Percentiles rank a stretch among this genome's conserved stretches.
These are phyloP conservation scores for Ceramica pisi DNA, from an alignment of 2,888 invertebrate species.

Conservation along the genomic window DNA sequence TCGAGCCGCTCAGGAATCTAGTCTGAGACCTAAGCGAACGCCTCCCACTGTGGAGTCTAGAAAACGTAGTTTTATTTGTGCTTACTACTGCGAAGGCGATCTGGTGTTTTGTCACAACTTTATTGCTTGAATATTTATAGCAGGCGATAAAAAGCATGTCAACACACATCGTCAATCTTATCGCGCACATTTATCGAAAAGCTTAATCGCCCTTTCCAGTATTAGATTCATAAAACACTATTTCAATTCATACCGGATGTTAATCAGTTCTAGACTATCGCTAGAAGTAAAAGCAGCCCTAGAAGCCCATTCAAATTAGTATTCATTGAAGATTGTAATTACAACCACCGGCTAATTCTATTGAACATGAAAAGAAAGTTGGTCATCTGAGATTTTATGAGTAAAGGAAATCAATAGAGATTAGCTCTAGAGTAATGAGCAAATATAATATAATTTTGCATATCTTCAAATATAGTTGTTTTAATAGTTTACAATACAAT, in stretches of 20 bases:
- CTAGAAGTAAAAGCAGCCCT: constrained; percentile 25
- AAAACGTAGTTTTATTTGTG: constrained; percentile 52
- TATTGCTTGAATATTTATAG: constrained; percentile 37
- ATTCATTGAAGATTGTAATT: constrained; percentile 32
- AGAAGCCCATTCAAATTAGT: constrained; percentile 28
- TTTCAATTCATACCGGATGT: constrained; percentile 21
- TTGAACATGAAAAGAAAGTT: constrained; percentile 40
- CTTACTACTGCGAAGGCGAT: constrained; percentile 36
- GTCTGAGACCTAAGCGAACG: constrained; percentile 65
- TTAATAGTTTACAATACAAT: constrained; percentile 37
- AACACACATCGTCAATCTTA: constrained; percentile 28
- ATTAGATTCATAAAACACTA: background rate
- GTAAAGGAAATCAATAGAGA: constrained; percentile 26
- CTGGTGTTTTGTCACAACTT: constrained; percentile 36
- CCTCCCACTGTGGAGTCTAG: constrained; percentile 49
- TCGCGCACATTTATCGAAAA: constrained; percentile 16
- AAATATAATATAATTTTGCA: constrained; percentile 36
- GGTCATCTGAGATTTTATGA: constrained; percentile 30
- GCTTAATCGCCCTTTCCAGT: background rate
- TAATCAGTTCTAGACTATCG: constrained; percentile 10
- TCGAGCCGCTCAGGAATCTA: constrained; percentile 70
- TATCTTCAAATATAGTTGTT: constrained; percentile 19
- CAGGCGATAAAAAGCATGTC: constrained; percentile 27
- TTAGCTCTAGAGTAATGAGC: constrained; percentile 20
- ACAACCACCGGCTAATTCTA: constrained; percentile 14